These are phyloP conservation scores for Pteronura brasiliensis DNA, from an alignment of 2,113 vertebrate species.

Conservation along the genomic window DNA sequence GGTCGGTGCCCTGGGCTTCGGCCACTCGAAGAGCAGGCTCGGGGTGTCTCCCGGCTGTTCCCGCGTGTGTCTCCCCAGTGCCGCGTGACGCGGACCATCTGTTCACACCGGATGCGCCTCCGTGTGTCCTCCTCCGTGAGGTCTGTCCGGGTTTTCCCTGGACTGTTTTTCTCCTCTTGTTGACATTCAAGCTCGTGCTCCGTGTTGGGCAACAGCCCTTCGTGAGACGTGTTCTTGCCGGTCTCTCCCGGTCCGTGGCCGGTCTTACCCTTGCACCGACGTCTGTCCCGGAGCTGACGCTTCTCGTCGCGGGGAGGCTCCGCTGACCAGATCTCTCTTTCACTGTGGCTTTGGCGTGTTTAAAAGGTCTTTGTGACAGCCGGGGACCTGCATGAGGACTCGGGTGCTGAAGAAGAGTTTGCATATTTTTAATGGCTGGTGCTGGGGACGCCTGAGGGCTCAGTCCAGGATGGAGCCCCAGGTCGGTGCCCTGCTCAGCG, in stretches of 20 bases:
- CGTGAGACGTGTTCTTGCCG: neutral
- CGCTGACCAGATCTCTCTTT: neutral
- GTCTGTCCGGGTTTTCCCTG: neutral
- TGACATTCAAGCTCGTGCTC: neutral
- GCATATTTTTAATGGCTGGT: neutral
- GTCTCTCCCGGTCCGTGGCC: neutral
- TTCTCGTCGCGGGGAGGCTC: neutral
- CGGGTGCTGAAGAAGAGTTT: neutral
- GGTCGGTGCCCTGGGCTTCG: accelerated
- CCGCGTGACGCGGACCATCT: accelerated
- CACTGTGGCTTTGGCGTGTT: neutral
- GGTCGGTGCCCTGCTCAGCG: too few species aligned
- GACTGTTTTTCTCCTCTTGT: neutral
- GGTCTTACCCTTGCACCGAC: neutral
- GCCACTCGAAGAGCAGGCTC: accelerated
- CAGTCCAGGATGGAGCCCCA: too few species aligned
- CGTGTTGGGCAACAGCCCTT: neutral
- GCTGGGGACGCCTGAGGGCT: too few species aligned
- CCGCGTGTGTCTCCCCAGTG: too few species aligned
- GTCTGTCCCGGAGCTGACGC: neutral
- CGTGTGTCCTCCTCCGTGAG: neutral
- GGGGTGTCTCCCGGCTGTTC: accelerated
- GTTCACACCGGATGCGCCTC: neutral
- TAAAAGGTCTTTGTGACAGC: neutral
- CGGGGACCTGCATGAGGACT: neutral